Percentiles rank a stretch among this genome's conserved stretches.
Evolutionary conservation across 2,113 vertebrate genomes (phyloP).

Genomic region (Podiceps cristatus): DNA sequence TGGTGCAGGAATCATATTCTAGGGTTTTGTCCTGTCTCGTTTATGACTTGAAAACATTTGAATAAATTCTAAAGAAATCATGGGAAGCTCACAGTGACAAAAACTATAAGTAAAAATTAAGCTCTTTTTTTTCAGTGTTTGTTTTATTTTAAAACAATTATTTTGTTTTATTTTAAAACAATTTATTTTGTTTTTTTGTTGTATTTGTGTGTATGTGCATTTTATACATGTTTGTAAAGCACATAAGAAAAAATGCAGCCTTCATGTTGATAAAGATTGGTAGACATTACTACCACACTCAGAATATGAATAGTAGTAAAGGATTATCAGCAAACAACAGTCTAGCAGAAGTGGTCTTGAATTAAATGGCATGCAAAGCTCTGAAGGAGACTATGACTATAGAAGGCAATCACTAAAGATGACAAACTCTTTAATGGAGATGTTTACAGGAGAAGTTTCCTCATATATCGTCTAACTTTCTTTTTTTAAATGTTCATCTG

Average conservation of each 20-base stretch:
- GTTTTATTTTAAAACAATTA: background rate
- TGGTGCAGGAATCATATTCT: background rate
- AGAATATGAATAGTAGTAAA: background rate
- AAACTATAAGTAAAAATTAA: background rate
- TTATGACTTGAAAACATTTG: background rate
- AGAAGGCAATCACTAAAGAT: background rate
- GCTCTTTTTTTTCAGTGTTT: background rate
- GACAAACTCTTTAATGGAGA: background rate
- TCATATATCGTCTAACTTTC: background rate
- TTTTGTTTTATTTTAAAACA: background rate
- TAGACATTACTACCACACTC: background rate
- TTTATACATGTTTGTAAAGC: background rate
- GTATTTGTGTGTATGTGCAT: background rate
- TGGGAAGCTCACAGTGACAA: background rate
- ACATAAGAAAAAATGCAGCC: background rate
- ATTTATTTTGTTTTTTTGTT: too few species aligned
- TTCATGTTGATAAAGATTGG: background rate
- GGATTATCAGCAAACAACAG: background rate
- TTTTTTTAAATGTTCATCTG: background rate
- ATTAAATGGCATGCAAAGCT: conserved; percentile 1
- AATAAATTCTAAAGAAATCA: background rate
- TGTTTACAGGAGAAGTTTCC: background rate
- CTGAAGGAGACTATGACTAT: background rate
- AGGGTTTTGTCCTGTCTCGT: background rate
- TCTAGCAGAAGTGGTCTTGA: background rate